phyloP scores from a whole-genome alignment of 2,797 vertebrate species.

The Chiroxiphia lanceolata region DNA sequence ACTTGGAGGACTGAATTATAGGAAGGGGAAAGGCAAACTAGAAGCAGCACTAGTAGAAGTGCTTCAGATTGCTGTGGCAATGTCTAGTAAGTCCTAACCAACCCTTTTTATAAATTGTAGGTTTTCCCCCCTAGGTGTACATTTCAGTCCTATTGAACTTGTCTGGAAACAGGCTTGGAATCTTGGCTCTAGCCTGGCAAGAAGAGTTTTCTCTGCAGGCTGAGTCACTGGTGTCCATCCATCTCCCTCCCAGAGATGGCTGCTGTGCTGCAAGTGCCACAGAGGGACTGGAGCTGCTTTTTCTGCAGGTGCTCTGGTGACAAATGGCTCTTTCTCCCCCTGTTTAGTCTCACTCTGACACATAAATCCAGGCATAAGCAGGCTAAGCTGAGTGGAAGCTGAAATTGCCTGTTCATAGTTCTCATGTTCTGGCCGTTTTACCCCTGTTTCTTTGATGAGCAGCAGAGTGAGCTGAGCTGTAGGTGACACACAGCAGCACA shows the following conservation, averaged over 20 bases:
- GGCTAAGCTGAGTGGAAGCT: neutral
- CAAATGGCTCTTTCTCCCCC: neutral
- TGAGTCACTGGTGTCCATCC: neutral
- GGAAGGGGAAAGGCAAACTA: neutral
- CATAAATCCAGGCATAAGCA: neutral
- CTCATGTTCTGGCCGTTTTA: neutral
- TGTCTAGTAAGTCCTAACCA: neutral
- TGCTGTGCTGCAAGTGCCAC: rapidly evolving
- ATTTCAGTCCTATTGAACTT: neutral
- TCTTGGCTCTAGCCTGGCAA: neutral
- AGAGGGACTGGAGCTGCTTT: neutral
- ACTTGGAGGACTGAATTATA: neutral
- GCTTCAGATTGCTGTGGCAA: neutral
- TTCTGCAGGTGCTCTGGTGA: neutral
- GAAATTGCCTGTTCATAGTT: neutral
- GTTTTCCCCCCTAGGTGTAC: neutral
- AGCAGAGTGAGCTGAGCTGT: neutral
- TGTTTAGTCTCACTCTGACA: neutral
- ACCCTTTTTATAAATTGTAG: neutral
- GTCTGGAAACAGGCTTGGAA: neutral
- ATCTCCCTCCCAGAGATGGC: neutral
- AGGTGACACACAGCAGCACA: neutral
- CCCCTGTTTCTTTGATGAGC: rapidly evolving
- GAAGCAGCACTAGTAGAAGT: neutral
- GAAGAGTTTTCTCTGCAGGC: neutral